A percentile compares a stretch with the other conserved stretches of the same genome.
Evolutionary conservation across 2,797 vertebrate species (phyloP).

Genomic region (Paguma larvata): DNA sequence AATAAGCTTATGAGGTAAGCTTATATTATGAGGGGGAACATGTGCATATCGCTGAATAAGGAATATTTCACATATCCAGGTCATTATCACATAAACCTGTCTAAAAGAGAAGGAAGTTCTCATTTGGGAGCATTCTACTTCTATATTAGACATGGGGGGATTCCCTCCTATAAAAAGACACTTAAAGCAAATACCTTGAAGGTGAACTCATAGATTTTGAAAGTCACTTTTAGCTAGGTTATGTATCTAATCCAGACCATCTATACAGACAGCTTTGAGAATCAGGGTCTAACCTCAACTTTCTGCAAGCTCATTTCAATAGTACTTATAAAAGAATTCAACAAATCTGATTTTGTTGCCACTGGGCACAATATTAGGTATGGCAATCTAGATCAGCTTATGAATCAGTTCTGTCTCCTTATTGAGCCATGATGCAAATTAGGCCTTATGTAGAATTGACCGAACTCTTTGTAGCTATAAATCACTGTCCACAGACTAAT

Average conservation of each 20-base stretch:
- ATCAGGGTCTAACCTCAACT: neutral
- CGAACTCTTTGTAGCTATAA: neutral
- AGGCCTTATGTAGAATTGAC: neutral
- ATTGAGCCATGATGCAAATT: conserved; percentile 27
- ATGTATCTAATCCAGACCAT: neutral
- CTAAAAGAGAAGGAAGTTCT: neutral
- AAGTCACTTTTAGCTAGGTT: conserved; percentile 36
- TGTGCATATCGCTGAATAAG: neutral
- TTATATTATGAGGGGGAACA: conserved; percentile 12
- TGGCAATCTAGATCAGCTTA: neutral
- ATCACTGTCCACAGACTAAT: neutral
- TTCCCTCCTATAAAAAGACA: neutral
- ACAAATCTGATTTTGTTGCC: conserved; percentile 46
- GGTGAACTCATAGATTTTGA: neutral
- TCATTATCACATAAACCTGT: conserved; percentile 19
- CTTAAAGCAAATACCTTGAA: conserved; percentile 33
- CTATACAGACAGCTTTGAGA: neutral
- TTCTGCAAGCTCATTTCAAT: conserved; percentile 20
- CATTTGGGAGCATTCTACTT: conserved; percentile 9
- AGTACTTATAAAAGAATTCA: conserved; percentile 43
- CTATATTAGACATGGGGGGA: neutral
- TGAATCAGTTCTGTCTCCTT: conserved; percentile 13
- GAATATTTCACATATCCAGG: neutral
- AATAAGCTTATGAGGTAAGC: neutral
- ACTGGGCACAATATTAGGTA: neutral